Conservation (phyloP, 2,888 invertebrate genomes). For the Megaustenia siamemsis region DNA sequence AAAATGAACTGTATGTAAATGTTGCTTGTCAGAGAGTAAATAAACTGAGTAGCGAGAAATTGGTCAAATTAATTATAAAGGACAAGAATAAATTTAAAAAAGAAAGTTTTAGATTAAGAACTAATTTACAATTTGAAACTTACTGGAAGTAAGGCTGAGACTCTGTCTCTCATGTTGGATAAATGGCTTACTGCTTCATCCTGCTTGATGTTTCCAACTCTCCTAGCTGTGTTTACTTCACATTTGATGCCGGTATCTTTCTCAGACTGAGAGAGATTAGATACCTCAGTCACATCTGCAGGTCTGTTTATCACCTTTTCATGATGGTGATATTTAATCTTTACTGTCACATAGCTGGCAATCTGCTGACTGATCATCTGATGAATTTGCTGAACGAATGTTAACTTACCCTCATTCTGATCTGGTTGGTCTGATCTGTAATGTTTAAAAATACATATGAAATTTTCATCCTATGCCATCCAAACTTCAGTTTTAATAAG, state of each 20-base stretch:
- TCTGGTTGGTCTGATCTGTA: background rate
- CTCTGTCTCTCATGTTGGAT: background rate
- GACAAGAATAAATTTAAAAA: background rate
- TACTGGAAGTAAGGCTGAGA: background rate
- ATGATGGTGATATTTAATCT: background rate
- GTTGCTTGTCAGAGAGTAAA: no score
- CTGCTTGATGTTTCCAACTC: no score
- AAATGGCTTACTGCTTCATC: no score
- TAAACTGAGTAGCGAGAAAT: no score
- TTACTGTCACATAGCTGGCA: constrained; percentile 20
- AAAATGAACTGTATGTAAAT: no score
- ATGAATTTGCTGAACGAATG: constrained; percentile 11
- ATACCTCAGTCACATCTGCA: background rate
- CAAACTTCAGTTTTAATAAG: no score
- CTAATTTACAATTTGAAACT: background rate
- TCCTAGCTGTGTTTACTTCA: background rate
- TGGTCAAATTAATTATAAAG: background rate
- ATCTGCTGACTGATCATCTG: constrained; percentile 10
- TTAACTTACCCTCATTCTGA: background rate
- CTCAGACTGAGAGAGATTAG: background rate
- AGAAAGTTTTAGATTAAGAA: background rate
- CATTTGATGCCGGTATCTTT: background rate
- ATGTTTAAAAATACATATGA: background rate
- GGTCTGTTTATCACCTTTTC: background rate
- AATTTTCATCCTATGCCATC: background rate